These are phyloP conservation scores for Rhopalosiphum maidis DNA, from an alignment of 1,140 invertebrate genomes.

Conservation along the genomic window DNA sequence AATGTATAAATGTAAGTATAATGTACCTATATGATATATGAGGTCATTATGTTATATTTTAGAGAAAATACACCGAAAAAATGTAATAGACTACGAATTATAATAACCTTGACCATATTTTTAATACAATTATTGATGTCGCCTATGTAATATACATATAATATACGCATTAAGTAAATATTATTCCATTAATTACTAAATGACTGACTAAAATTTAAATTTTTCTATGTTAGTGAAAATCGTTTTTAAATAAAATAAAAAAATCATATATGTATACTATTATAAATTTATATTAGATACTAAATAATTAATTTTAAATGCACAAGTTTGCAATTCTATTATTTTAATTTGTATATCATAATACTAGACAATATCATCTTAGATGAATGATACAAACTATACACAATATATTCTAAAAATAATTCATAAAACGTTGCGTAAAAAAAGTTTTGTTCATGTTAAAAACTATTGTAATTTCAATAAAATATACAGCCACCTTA, in stretches of 20 bases:
- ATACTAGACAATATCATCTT: neutral
- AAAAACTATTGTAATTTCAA: neutral
- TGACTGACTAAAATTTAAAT: neutral
- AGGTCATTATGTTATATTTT: neutral
- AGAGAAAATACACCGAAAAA: neutral
- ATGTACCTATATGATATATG: neutral
- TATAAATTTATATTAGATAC: neutral
- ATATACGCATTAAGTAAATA: neutral
- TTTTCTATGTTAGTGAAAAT: neutral
- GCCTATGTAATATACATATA: neutral
- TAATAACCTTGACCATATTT: slow-evolving; percentile 30
- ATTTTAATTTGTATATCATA: too few species aligned
- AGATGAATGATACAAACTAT: neutral
- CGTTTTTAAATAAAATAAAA: too few species aligned
- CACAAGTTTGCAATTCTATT: neutral
- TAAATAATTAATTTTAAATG: neutral
- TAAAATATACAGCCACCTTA: neutral
- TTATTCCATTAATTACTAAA: neutral
- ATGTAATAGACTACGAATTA: neutral
- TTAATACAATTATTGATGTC: neutral
- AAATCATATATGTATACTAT: too few species aligned
- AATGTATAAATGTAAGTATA: neutral
- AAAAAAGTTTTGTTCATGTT: neutral
- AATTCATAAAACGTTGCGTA: neutral
- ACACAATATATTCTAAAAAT: neutral